Evolutionary conservation across 2,797 vertebrate species (phyloP), one percentile per base, ranked within the genome.

Genomic region (Champsocephalus gunnari): DNA sequence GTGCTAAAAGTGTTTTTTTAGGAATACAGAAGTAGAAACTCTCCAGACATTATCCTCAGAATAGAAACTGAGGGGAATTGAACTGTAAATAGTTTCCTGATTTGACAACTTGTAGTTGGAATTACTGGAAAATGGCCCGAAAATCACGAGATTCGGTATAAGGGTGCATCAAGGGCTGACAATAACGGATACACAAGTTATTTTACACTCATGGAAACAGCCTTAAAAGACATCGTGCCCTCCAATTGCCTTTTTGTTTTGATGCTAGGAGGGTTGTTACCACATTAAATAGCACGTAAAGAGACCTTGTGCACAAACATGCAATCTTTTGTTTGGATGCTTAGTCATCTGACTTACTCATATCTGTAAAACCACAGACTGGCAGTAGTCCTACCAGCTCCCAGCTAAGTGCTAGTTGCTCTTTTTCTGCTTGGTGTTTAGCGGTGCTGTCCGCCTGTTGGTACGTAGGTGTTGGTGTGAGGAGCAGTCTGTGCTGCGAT

Each of bases 381-480:
- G 77, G 75, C 76, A 66, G 55, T 19, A 66, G 75, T 69, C 48
- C n/a, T 60, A 58, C 62, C 65, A 73, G 63, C 81, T 80, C 51
- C 50, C 43, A 14, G 65, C 59, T 69, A 74, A 79, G 71, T 76
- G 79, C 70, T 71, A 71, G 84, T 88, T 88, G 86, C 85, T 87
- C 86, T 89, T 89, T 38, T 89, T 92, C 75, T 81, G 75, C 68
- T 75, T 62, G 44, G 56, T 70, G 76, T 71, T 81, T 61, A 71
- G 75, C 71, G 66, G 44, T 63, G 79, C 74, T 50, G 21, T 49
- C 78, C 63, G 74, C 72, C 84, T 71, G 82, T 73, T 86, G 82
- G 82, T 84, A 63, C 65, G 92, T 92, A 91, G 92, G 92, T 75
- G 91, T 89, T 71, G 80, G 88, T 89, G 90, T 79, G 82, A 91